These are phyloP conservation scores for Galeopterus variegatus DNA, from an alignment of 2,113 vertebrate genomes.

Conservation along the genomic window DNA sequence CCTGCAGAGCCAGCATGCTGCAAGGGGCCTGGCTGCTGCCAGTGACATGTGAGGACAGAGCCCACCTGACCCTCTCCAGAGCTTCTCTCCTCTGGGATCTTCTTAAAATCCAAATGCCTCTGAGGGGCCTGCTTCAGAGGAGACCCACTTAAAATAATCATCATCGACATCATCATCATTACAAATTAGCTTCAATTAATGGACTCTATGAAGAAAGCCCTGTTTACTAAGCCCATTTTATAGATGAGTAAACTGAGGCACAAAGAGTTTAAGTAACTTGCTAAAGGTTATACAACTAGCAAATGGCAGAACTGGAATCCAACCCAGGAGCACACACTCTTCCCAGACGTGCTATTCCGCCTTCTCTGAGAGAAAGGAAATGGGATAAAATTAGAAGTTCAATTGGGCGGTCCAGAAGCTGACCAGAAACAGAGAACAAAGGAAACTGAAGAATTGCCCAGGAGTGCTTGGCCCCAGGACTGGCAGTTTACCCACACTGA, in stretches of 20 bases:
- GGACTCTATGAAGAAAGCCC: neutral
- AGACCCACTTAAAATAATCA: neutral
- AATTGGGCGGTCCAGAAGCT: neutral
- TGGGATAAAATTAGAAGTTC: rapidly evolving
- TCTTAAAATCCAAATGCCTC: neutral
- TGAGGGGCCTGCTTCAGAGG: neutral
- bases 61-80: neutral
- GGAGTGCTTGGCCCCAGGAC: neutral
- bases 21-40: rapidly evolving
- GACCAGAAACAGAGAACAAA: neutral
- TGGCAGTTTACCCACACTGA: rapidly evolving
- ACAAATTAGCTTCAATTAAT: neutral
- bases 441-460: neutral
- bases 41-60: rapidly evolving
- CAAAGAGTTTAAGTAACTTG: neutral
- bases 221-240: too few relatives aligned
- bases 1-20: too few relatives aligned
- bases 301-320: neutral
- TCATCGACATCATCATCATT: rapidly evolving
- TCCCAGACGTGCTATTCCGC: rapidly evolving
- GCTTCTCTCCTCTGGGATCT: rapidly evolving
- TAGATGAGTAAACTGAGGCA: neutral
- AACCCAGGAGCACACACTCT: neutral
- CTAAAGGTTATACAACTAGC: too few relatives aligned
- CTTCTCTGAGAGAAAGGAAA: too few relatives aligned